phyloP scores from a whole-genome alignment of 1,140 invertebrate species.

The Ctenoplectra terminalis region DNA sequence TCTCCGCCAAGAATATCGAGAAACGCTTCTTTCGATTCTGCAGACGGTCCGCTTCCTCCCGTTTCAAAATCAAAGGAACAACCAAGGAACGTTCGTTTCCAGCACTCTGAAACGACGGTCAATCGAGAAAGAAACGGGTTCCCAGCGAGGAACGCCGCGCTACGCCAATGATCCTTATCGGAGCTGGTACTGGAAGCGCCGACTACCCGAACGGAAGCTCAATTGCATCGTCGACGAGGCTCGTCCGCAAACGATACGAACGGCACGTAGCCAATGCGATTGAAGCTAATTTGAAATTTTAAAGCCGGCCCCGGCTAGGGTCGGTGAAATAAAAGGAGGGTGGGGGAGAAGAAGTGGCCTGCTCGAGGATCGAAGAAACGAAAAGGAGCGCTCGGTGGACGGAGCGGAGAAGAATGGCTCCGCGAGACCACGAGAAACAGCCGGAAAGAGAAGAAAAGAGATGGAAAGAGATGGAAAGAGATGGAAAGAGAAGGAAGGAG shows the following conservation, averaged over 20 bases:
- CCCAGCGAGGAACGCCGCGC: not conserved
- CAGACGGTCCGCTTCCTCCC: not conserved
- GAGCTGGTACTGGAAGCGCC: conserved; percentile 25
- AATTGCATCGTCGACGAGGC: conserved; percentile 71
- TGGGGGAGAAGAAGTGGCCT: not conserved
- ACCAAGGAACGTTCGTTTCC: not conserved
- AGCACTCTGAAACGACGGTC: too few relatives aligned
- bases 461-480: not conserved
- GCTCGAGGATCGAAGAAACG: conserved; percentile 27
- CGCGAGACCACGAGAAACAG: conserved; percentile 14
- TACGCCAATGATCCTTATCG: conserved; percentile 56
- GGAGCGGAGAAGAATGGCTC: conserved; percentile 39
- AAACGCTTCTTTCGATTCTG: too few relatives aligned
- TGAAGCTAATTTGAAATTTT: conserved; percentile 81
- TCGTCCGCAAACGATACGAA: conserved; percentile 64
- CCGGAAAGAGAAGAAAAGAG: conserved; percentile 1
- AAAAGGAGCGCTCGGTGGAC: conserved; percentile 5
- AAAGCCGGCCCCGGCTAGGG: conserved; percentile 68
- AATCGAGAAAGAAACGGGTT: conserved; percentile 1
- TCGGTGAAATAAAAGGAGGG: conserved; percentile 70
- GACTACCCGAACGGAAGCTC: conserved; percentile 66
- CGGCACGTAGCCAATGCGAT: conserved; percentile 77
- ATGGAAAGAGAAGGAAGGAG: conserved; percentile 48
- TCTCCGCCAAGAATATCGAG: too few relatives aligned
- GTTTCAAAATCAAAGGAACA: not conserved